A percentile compares a stretch with the other conserved stretches of the same genome.
Evolutionary conservation across 2,888 invertebrate species (phyloP).

Genomic region (Disparrhopalites patrizii): DNA sequence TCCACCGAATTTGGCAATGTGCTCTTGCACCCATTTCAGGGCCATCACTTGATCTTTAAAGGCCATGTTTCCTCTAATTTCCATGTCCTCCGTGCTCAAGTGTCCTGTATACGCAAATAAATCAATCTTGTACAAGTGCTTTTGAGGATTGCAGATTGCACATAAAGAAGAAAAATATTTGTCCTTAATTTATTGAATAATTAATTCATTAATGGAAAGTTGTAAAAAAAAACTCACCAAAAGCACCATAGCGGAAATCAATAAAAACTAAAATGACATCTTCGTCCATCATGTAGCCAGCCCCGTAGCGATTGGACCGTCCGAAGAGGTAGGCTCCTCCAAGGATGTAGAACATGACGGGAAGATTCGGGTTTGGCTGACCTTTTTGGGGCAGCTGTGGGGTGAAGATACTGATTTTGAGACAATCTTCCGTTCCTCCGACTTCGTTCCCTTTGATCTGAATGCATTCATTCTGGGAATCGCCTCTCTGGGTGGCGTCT

Average conservation of each 20-base stretch:
- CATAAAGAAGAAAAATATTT: neutral
- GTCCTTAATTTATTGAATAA: neutral
- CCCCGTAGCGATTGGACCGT: conserved; percentile 15
- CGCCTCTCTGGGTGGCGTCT: neutral
- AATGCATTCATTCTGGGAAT: neutral
- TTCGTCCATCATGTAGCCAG: conserved; percentile 18
- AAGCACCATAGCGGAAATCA: conserved; percentile 10
- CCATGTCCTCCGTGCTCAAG: conserved; percentile 18
- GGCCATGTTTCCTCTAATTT: conserved; percentile 17
- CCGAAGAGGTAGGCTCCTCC: conserved; percentile 18
- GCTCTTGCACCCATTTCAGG: conserved; percentile 18
- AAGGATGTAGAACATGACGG: conserved; percentile 15
- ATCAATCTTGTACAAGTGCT: neutral
- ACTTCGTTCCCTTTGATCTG: neutral
- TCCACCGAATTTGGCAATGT: conserved; percentile 24
- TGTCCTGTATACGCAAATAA: conserved; percentile 3
- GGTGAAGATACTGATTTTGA: neutral
- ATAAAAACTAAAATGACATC: conserved; percentile 16
- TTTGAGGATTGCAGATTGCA: neutral
- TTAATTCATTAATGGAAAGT: neutral
- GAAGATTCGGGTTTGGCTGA: conserved; percentile 2
- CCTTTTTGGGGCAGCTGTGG: neutral
- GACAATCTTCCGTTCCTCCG: neutral
- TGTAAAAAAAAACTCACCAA: too few relatives aligned
- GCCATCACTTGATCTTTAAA: conserved; percentile 24